These are phyloP conservation scores for Andrena chrysosceles DNA, from an alignment of 2,888 invertebrate genomes.

Conservation along the genomic window DNA sequence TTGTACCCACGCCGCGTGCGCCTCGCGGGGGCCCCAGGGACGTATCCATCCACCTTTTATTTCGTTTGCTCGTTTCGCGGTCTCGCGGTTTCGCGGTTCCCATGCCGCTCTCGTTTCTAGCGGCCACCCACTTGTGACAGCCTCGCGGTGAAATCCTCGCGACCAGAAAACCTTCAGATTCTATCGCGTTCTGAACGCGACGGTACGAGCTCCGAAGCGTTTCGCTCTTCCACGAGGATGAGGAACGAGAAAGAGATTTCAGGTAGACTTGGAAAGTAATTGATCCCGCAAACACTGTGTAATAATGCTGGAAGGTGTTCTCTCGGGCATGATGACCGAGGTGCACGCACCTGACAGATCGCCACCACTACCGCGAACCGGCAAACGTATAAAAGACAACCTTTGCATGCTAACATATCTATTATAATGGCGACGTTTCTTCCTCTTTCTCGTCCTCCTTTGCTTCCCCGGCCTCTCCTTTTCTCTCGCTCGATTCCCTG, in stretches of 20 bases:
- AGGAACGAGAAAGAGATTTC: too few species aligned
- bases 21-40: constrained; percentile 68
- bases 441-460: constrained; percentile 68
- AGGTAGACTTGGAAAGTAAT: too few species aligned
- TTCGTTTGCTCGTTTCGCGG: constrained; percentile 1
- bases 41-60: constrained; percentile 60
- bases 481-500: background rate
- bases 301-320: too few species aligned
- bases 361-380: constrained; percentile 40
- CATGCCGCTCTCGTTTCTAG: background rate
- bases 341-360: constrained; percentile 45
- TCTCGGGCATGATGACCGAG: background rate
- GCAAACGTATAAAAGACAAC: constrained; percentile 76
- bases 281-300: too few species aligned
- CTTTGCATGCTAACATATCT: constrained; percentile 80
- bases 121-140: background rate
- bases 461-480: constrained; percentile 26
- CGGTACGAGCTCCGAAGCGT: too few species aligned
- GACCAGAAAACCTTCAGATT: too few species aligned
- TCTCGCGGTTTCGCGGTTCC: background rate
- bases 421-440: constrained; percentile 78
- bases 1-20: constrained; percentile 35
- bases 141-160: background rate
- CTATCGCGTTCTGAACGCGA: too few species aligned
- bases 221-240: too few species aligned